Conservation (phyloP, 2,888 invertebrate genomes). For the Tetragonisca angustula region DNA sequence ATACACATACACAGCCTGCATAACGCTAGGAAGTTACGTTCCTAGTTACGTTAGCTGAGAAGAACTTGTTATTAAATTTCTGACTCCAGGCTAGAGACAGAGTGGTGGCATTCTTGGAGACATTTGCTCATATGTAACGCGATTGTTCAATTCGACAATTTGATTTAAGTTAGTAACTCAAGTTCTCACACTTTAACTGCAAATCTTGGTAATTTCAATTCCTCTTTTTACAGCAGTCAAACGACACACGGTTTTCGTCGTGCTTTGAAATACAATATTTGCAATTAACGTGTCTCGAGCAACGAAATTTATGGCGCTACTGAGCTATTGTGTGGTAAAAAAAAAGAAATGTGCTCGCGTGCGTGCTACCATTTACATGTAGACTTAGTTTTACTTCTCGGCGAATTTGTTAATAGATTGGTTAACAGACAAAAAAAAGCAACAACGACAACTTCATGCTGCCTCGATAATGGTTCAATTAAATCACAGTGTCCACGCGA, state of each 20-base stretch:
- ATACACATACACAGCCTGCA: conserved; percentile 58
- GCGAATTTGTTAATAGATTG: neutral
- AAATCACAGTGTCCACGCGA: neutral
- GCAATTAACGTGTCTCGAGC: neutral
- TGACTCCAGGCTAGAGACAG: neutral
- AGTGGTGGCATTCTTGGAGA: neutral
- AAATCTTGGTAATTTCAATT: neutral
- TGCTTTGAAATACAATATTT: neutral
- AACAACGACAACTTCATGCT: conserved; percentile 11
- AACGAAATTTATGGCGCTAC: neutral
- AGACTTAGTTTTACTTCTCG: neutral
- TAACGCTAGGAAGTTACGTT: conserved; percentile 36
- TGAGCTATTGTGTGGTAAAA: neutral
- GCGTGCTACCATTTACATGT: conserved; percentile 18
- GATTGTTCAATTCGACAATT: neutral
- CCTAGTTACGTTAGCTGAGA: conserved; percentile 32
- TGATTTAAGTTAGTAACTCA: neutral
- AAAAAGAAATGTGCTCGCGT: conserved; percentile 5
- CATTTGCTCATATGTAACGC: neutral
- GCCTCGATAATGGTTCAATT: conserved; percentile 21
- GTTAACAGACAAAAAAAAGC: neutral
- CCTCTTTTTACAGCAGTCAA: neutral
- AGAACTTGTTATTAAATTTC: conserved; percentile 35
- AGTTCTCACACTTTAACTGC: neutral
- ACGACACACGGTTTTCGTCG: neutral